A percentile compares a stretch with the other conserved stretches of the same genome.
Conservation (phyloP, 2,888 invertebrate species). For the Philhelius pedissequus region DNA sequence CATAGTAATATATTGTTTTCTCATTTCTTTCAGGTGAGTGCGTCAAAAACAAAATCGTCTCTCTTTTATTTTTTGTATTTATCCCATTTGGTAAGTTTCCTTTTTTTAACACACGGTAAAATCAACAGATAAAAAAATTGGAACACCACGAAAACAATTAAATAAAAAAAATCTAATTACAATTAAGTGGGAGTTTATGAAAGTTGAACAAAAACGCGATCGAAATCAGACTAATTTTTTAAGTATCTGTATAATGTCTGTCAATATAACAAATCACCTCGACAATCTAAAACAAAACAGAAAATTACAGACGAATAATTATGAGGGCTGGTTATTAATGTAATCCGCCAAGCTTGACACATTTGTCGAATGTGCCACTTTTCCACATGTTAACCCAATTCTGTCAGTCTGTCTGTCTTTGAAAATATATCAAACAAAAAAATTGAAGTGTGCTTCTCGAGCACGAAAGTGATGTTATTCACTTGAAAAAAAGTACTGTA, state of each 20-base stretch:
- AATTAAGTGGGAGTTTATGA: constrained; percentile 3
- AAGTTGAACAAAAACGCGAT: neutral
- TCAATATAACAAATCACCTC: neutral
- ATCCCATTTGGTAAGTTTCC: neutral
- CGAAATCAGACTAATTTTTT: constrained; percentile 1
- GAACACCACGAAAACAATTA: neutral
- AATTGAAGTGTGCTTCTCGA: neutral
- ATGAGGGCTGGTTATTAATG: constrained; percentile 49
- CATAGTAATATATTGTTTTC: neutral
- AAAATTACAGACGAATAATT: neutral
- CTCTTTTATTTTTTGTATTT: neutral
- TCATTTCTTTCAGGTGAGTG: neutral
- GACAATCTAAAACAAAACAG: neutral
- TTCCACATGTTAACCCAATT: neutral
- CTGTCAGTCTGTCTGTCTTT: neutral
- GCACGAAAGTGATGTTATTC: constrained; percentile 9
- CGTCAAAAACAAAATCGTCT: neutral
- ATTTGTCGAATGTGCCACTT: constrained; percentile 31
- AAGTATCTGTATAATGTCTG: neutral
- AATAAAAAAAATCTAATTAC: neutral
- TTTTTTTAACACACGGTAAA: no score
- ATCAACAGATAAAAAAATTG: neutral
- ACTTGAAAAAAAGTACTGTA: neutral
- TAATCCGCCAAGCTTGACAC: constrained; percentile 41
- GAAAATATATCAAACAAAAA: neutral